These are phyloP conservation scores for Parauchenoglanis ngamensis DNA, from an alignment of 2,797 vertebrate species.

Conservation along the genomic window DNA sequence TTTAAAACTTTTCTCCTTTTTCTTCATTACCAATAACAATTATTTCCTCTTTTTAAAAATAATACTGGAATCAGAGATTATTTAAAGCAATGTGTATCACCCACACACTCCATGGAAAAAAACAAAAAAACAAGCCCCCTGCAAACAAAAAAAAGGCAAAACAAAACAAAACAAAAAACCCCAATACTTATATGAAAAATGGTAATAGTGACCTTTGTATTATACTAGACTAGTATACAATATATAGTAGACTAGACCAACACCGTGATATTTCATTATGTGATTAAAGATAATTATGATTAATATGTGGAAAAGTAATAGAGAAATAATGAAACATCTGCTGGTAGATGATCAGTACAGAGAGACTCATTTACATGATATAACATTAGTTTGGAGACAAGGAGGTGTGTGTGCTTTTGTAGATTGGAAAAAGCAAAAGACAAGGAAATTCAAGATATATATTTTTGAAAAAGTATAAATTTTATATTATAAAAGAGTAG, in stretches of 20 bases:
- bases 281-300: not conserved
- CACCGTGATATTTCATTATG: not conserved
- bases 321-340: not conserved
- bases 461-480: not conserved
- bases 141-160: not conserved
- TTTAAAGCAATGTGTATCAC: not conserved
- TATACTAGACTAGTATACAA: no score
- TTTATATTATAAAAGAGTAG: not conserved
- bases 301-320: not conserved
- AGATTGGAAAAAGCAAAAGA: not conserved
- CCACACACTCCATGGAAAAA: not conserved
- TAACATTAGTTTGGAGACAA: not conserved
- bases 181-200: not conserved
- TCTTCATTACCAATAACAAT: not conserved
- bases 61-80: constrained; percentile 4
- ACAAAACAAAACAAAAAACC: no score
- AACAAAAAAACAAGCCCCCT: not conserved
- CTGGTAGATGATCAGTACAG: not conserved
- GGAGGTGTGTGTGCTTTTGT: not conserved
- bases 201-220: not conserved
- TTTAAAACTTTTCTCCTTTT: not conserved
- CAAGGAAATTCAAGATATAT: not conserved
- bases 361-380: not conserved
- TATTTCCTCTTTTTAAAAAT: not conserved
- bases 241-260: not conserved